Base-by-base conservation (phyloP, 30 jellyfish, hydroid and myxozoan genomes). In the Sanderia malayensis region DNA sequence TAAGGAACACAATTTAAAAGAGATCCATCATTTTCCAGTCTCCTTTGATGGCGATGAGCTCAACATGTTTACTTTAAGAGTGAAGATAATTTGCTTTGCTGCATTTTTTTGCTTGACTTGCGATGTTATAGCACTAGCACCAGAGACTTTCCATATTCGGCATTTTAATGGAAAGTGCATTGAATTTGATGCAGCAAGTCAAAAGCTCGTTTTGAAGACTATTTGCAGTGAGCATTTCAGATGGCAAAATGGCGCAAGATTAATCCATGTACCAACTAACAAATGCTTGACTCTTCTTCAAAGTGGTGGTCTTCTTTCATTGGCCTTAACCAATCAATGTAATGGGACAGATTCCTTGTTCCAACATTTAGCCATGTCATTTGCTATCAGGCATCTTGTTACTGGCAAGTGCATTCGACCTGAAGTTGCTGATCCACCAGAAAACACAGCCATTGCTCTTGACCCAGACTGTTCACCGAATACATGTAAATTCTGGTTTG, bases 211-310 rank as follows among this genome's bases (percentile, higher is more conserved):
- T 21, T 78, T 45, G 63, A 45, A 55, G 26, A 7, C 60, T 10
- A 10, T 66, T 46, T 78, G 89, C 75, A 58, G 82, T 3, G 81
- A 64, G 31, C 59, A 55, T 26, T 78, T 78, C 67, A 32, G 45
- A 0, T 78, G 89, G 89, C 57, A 58, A 22, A 70, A 67, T 17
- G 76, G 81, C 22, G 77, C 82, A 24, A 67, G 80, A 59, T 15
- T 78, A 22, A 67, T 66, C 22, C 81, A 64, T 18, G 61, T 78
- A 1, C 76, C 82, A 10, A 64, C 82, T 3, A 17, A 46, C 23
- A 31, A 65, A 32, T 78, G 89, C 61, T 4, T 78, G 58, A 18
- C 3, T 44, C 71, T 57, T 28, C 31, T 17, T 10, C 29, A 71
- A 6, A 65, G 71, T n/a, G 63, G 52, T 21, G 89, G 52, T 53